Conservation (phyloP, 2,113 vertebrate genomes). For the Myotis brandtii region DNA sequence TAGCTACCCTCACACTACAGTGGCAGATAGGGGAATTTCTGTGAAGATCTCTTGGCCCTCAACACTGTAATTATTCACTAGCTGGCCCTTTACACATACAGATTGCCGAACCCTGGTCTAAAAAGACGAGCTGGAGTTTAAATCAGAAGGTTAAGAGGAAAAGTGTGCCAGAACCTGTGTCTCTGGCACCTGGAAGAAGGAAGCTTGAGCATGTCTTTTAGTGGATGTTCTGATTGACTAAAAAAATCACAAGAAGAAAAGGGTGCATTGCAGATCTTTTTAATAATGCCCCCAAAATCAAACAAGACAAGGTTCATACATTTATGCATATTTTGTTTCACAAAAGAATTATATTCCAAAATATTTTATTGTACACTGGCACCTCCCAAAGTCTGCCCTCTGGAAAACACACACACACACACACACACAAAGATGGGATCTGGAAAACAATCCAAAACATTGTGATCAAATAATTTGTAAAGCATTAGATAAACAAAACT, state of each 20-base stretch:
- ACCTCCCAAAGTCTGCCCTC: background rate
- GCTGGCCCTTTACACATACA: background rate
- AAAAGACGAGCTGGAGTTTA: background rate
- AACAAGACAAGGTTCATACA: background rate
- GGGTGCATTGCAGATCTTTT: background rate
- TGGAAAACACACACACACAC: background rate
- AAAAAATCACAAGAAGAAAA: background rate
- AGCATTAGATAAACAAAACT: background rate
- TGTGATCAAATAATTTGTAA: background rate
- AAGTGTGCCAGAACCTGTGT: background rate
- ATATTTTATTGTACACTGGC: background rate
- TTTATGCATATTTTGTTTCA: background rate
- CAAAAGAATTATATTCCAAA: background rate
- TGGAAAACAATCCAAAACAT: background rate
- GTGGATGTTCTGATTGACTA: background rate
- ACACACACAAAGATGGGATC: background rate
- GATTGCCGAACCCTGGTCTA: background rate
- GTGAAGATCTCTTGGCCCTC: accelerated
- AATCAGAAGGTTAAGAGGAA: background rate
- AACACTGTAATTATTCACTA: background rate
- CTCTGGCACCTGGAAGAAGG: background rate
- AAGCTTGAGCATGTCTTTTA: background rate
- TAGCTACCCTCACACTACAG: background rate
- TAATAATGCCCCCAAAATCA: background rate
- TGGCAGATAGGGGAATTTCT: background rate